phyloP scores from a whole-genome alignment of 2,888 invertebrate species.

The Anticlea derivata region DNA sequence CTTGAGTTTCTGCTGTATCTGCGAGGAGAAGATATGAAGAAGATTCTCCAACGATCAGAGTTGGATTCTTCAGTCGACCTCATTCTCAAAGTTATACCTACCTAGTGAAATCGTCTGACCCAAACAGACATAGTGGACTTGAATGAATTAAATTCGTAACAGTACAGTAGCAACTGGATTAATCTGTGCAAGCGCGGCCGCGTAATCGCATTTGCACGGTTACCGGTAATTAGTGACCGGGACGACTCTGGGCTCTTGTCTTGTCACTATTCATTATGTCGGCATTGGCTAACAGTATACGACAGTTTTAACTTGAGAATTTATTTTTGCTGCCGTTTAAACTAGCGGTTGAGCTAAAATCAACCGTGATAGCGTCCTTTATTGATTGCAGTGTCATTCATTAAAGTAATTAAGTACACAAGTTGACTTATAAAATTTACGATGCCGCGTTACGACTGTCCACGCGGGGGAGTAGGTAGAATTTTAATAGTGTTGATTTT shows the following conservation, averaged over 20 bases:
- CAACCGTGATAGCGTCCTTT: conserved; percentile 2
- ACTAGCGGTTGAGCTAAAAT: neutral
- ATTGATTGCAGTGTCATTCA: conserved; percentile 22
- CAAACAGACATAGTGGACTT: no score
- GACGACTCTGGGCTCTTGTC: conserved; percentile 24
- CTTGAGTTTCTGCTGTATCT: no score
- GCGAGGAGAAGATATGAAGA: no score
- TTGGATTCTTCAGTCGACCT: no score
- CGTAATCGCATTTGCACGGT: conserved; percentile 66
- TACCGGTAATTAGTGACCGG: conserved; percentile 65
- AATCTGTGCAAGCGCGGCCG: conserved; percentile 21
- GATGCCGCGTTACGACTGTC: conserved; percentile 27
- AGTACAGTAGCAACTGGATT: conserved; percentile 8
- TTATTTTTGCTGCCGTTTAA: neutral
- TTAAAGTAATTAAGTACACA: conserved; percentile 31
- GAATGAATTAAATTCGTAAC: no score
- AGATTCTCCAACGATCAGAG: no score
- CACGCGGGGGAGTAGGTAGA: conserved; percentile 28
- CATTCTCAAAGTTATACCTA: no score
- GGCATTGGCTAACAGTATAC: conserved; percentile 9
- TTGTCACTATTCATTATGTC: conserved; percentile 16
- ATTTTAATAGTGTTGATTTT: conserved; percentile 56
- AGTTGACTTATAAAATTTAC: conserved; percentile 31
- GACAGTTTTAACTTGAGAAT: conserved; percentile 2
- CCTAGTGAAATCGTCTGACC: no score